These are phyloP conservation scores for Xylota sylvarum DNA, from an alignment of 2,888 invertebrate species.

Conservation along the genomic window DNA sequence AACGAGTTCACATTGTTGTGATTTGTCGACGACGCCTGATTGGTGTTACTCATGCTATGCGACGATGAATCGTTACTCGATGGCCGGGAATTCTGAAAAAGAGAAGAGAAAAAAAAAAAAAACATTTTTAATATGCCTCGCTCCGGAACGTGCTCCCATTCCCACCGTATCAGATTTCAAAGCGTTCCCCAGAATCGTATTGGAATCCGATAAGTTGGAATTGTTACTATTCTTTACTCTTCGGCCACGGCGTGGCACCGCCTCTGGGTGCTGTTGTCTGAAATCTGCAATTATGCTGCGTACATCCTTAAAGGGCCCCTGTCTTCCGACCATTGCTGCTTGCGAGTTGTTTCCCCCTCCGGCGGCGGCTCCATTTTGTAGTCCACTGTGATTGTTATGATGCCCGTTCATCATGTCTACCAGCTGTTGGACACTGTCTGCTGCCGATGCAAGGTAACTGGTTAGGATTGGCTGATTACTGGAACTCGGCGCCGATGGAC, in stretches of 20 bases:
- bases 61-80: slow-evolving; percentile 86
- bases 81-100: slow-evolving; percentile 82
- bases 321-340: slow-evolving; percentile 86
- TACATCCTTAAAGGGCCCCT: slow-evolving; percentile 92
- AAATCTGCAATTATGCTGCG: slow-evolving; percentile 93
- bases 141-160: slow-evolving; percentile 57
- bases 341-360: slow-evolving; percentile 36
- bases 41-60: slow-evolving; percentile 84
- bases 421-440: slow-evolving; percentile 77
- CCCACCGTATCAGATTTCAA: slow-evolving; percentile 78
- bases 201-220: slow-evolving; percentile 78
- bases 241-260: slow-evolving; percentile 89
- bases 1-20: slow-evolving; percentile 85
- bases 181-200: slow-evolving; percentile 78
- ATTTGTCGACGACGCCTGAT: slow-evolving; percentile 58
- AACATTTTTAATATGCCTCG: slow-evolving; percentile 72
- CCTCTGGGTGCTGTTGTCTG: slow-evolving; percentile 90
- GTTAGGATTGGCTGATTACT: slow-evolving; percentile 77
- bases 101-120: slow-evolving; percentile 66
- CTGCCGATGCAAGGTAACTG: slow-evolving; percentile 78
- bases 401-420: slow-evolving; percentile 79
- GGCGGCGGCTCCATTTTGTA: slow-evolving; percentile 82
- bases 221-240: slow-evolving; percentile 85
- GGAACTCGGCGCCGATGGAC: slow-evolving; percentile 65
- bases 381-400: slow-evolving; percentile 67